phyloP scores from a whole-genome alignment of 2,888 invertebrate species.

The Muscina levida region DNA sequence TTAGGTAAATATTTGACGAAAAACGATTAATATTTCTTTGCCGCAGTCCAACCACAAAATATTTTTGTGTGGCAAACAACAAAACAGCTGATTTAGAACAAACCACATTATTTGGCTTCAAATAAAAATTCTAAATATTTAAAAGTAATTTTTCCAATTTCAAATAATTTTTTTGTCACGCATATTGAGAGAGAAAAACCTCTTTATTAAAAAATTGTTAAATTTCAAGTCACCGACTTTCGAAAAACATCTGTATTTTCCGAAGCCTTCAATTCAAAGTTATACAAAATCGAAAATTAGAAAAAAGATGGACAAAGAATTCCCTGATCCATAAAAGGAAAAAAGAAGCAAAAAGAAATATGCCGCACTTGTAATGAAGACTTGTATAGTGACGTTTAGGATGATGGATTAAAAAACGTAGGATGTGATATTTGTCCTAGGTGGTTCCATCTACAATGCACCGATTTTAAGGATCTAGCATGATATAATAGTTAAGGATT shows the following conservation, averaged over 20 bases:
- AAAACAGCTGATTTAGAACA: too few species aligned
- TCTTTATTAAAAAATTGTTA: background rate
- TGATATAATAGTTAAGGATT: background rate
- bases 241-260: slow-evolving; percentile 32
- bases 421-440: slow-evolving; percentile 41
- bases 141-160: too few species aligned
- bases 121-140: too few species aligned
- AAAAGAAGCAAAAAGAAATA: background rate
- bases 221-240: slow-evolving; percentile 2
- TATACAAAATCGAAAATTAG: slow-evolving; percentile 27
- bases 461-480: slow-evolving; percentile 12
- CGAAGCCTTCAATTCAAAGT: slow-evolving; percentile 24
- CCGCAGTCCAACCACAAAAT: too few species aligned
- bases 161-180: too few species aligned
- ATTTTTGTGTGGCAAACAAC: too few species aligned
- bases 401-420: background rate
- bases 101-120: too few species aligned
- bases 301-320: slow-evolving; percentile 27
- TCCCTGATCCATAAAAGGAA: background rate
- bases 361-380: slow-evolving; percentile 9
- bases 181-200: too few species aligned
- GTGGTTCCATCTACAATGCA: slow-evolving; percentile 34
- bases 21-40: too few species aligned
- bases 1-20: too few species aligned
- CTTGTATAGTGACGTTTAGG: slow-evolving; percentile 10